A percentile compares a stretch with the other conserved stretches of the same genome.
These are phyloP conservation scores for Drosophila bifasciata DNA, from an alignment of 1,140 invertebrate species.

Conservation along the genomic window DNA sequence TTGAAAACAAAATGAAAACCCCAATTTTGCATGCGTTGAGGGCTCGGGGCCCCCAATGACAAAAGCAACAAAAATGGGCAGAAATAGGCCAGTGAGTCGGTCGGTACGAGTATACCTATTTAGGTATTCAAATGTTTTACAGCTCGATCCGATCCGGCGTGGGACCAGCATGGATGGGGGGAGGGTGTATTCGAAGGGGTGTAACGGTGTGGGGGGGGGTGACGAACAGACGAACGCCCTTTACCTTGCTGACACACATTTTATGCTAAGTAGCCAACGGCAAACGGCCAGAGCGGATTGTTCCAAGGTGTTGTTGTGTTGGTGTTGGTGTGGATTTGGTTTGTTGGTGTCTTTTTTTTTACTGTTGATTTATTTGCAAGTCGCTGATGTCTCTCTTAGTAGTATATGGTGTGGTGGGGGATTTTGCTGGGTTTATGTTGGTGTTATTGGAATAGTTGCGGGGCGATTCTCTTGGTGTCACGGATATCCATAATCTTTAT, in stretches of 20 bases:
- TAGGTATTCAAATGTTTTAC: conserved; percentile 81
- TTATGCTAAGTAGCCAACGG: conserved; percentile 71
- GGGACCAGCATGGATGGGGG: conserved; percentile 34
- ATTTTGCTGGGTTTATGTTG: conserved; percentile 50
- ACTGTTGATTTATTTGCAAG: conserved; percentile 6
- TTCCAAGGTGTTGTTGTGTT: conserved; percentile 25
- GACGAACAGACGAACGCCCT: conserved; percentile 61
- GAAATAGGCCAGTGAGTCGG: conserved; percentile 51
- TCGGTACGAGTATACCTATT: conserved; percentile 32
- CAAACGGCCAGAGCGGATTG: conserved; percentile 23
- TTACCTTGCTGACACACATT: conserved; percentile 82
- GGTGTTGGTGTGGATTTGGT: conserved; percentile 2
- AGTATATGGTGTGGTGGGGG: conserved; percentile 25
- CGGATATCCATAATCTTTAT: too few species aligned
- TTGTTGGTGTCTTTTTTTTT: conserved; percentile 9
- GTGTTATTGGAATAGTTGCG: background rate
- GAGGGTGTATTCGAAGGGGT: too few species aligned
- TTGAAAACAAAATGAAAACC: conserved; percentile 65
- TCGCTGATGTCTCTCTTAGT: conserved; percentile 5
- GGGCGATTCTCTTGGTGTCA: too few species aligned
- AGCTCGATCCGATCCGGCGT: conserved; percentile 43
- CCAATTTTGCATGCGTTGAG: conserved; percentile 65
- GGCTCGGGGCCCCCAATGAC: conserved; percentile 20
- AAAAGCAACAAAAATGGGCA: conserved; percentile 26
- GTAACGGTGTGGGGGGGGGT: conserved; percentile 2